Evolutionary conservation across 2,888 invertebrate genomes (phyloP).

Genomic region (Morpho helenor): DNA sequence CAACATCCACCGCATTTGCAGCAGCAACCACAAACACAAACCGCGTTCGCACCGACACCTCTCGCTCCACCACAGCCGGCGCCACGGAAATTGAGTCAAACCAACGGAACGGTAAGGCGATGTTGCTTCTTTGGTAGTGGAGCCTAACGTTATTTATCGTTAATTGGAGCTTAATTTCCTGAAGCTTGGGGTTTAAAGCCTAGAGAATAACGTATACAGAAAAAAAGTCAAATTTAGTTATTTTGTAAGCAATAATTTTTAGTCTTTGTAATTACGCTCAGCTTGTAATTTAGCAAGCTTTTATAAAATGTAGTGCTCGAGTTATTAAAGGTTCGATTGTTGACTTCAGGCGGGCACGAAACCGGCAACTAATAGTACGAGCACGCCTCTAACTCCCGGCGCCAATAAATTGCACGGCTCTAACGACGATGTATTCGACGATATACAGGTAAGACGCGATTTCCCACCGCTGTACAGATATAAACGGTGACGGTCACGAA

Average conservation of each 20-base stretch:
- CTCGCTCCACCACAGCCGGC: slow-evolving; percentile 66
- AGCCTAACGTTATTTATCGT: slow-evolving; percentile 2
- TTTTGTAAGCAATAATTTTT: no score
- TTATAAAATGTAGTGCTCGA: slow-evolving; percentile 13
- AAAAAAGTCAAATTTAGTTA: no score
- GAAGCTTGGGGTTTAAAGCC: slow-evolving; percentile 4
- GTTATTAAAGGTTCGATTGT: slow-evolving; percentile 27
- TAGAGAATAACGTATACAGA: no score
- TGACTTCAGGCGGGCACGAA: slow-evolving; percentile 56
- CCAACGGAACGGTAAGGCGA: slow-evolving; percentile 65
- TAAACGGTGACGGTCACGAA: slow-evolving; percentile 62
- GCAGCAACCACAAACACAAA: slow-evolving; percentile 32
- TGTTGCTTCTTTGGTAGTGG: slow-evolving; percentile 18
- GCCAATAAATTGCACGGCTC: slow-evolving; percentile 66
- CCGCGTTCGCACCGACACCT: slow-evolving; percentile 20
- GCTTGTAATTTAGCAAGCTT: slow-evolving; percentile 14
- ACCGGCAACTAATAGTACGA: slow-evolving; percentile 66
- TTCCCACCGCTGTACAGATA: slow-evolving; percentile 31
- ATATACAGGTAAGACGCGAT: slow-evolving; percentile 61
- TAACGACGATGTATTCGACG: slow-evolving; percentile 69
- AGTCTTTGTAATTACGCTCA: slow-evolving; percentile 3
- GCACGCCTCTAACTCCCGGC: slow-evolving; percentile 65
- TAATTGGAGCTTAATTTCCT: slow-evolving; percentile 1
- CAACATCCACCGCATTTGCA: slow-evolving; percentile 29
- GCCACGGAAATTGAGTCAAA: slow-evolving; percentile 68